Percentiles rank a stretch among this genome's conserved stretches.
These are phyloP conservation scores for Bombylius discolor DNA, from an alignment of 2,888 invertebrate species.

Conservation along the genomic window DNA sequence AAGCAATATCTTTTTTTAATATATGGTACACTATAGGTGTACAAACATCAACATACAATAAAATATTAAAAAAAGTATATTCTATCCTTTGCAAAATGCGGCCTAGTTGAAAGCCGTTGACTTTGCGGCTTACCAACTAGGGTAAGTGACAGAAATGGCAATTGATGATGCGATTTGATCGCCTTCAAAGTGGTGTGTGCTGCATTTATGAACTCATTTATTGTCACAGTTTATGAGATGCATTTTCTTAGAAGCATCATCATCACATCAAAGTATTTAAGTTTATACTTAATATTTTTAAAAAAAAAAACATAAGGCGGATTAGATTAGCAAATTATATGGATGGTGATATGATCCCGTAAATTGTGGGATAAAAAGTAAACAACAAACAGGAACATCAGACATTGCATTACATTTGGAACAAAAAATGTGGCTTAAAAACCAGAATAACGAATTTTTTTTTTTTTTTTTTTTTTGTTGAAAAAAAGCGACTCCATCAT, in stretches of 20 bases:
- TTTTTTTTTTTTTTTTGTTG: no score
- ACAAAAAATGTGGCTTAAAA: no score
- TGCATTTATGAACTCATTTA: neutral
- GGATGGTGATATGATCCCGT: neutral
- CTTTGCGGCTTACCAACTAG: neutral
- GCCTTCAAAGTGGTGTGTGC: neutral
- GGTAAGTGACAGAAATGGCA: constrained; percentile 3
- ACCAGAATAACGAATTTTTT: no score
- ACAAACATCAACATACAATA: neutral
- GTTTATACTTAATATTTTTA: no score
- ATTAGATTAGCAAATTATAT: neutral
- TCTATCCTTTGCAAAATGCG: neutral
- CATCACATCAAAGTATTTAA: no score
- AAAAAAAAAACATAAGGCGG: neutral
- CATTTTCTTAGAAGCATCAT: neutral
- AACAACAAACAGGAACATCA: no score
- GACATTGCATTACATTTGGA: no score
- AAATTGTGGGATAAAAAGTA: neutral
- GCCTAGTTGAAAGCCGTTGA: constrained; percentile 7
- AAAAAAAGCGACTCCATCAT: no score
- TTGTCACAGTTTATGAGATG: neutral
- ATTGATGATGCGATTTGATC: constrained; percentile 3
- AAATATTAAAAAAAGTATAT: neutral
- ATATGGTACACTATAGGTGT: no score
- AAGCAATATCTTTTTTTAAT: neutral